Percentiles rank a stretch among this genome's conserved stretches.
phyloP scores from a whole-genome alignment of 2,888 invertebrate genomes.

The Hirtodrosophila histrioides region DNA sequence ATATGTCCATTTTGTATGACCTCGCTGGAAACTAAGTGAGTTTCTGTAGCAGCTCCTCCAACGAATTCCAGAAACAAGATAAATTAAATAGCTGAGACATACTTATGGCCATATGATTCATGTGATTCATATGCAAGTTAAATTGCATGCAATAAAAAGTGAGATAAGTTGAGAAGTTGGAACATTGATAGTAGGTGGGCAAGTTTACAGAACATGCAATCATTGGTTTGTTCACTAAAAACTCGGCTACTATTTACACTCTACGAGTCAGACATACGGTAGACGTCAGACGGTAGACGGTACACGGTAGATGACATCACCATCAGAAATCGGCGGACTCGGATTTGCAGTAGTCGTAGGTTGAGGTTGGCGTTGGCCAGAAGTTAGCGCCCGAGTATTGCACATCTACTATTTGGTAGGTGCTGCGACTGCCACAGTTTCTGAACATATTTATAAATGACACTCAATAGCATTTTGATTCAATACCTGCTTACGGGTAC shows the following conservation, averaged over 20 bases:
- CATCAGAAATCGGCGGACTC: slow-evolving; percentile 23
- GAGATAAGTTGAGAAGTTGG: slow-evolving; percentile 30
- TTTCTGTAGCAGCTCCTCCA: too few species aligned
- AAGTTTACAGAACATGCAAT: slow-evolving; percentile 56
- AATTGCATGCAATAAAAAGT: slow-evolving; percentile 29
- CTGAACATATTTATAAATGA: slow-evolving; percentile 59
- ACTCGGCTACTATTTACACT: slow-evolving; percentile 51
- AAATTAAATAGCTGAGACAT: too few species aligned
- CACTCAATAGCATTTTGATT: slow-evolving; percentile 62
- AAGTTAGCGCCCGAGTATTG: slow-evolving; percentile 46
- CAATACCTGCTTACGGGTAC: slow-evolving; percentile 72
- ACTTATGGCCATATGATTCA: not conserved
- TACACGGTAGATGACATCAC: slow-evolving; percentile 61
- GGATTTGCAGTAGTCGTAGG: slow-evolving; percentile 39
- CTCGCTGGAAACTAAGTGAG: too few species aligned
- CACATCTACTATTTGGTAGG: slow-evolving; percentile 60
- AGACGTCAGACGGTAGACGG: slow-evolving; percentile 18
- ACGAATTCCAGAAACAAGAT: too few species aligned
- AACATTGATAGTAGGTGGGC: slow-evolving; percentile 63
- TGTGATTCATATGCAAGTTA: slow-evolving; percentile 19
- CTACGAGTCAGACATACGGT: too few species aligned
- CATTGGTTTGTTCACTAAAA: slow-evolving; percentile 25
- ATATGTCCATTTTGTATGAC: too few species aligned
- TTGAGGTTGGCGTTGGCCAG: slow-evolving; percentile 50
- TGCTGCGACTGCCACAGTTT: slow-evolving; percentile 45